These are phyloP conservation scores for Stigmatopora argus DNA, from an alignment of 2,113 vertebrate species.

Conservation along the genomic window DNA sequence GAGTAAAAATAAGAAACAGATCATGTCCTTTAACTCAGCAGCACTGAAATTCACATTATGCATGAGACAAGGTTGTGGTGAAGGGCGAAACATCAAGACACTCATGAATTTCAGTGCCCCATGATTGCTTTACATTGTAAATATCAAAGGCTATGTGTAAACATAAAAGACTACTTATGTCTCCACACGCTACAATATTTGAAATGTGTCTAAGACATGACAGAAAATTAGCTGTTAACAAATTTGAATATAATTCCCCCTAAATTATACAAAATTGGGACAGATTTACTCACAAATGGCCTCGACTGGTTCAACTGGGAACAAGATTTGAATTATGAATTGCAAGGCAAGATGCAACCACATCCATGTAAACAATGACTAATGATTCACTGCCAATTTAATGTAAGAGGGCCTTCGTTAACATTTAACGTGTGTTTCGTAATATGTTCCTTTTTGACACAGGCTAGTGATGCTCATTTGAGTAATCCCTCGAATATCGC, in stretches of 20 bases:
- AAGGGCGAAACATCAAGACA: conserved; percentile 32
- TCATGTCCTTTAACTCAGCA: conserved; percentile 21
- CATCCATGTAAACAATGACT: neutral
- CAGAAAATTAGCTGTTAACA: too few relatives aligned
- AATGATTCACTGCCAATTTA: neutral
- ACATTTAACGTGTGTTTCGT: neutral
- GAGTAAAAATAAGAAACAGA: conserved; percentile 12
- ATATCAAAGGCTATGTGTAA: neutral
- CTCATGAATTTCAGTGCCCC: conserved; percentile 37
- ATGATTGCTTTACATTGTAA: neutral
- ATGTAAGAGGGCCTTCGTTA: neutral
- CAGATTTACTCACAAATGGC: neutral
- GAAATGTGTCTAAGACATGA: neutral
- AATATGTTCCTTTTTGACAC: neutral
- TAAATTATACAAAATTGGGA: too few relatives aligned
- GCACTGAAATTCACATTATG: conserved; percentile 21
- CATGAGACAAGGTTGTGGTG: conserved; percentile 33
- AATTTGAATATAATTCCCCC: too few relatives aligned
- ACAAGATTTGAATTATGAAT: neutral
- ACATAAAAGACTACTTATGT: neutral
- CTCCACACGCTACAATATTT: neutral
- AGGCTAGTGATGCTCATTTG: neutral
- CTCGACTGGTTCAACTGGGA: neutral
- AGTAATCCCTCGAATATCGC: too few relatives aligned
- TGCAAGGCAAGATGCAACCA: neutral